Evolutionary conservation across 2,797 vertebrate genomes (phyloP).

Genomic region (Enteromius afrohamiltoni): DNA sequence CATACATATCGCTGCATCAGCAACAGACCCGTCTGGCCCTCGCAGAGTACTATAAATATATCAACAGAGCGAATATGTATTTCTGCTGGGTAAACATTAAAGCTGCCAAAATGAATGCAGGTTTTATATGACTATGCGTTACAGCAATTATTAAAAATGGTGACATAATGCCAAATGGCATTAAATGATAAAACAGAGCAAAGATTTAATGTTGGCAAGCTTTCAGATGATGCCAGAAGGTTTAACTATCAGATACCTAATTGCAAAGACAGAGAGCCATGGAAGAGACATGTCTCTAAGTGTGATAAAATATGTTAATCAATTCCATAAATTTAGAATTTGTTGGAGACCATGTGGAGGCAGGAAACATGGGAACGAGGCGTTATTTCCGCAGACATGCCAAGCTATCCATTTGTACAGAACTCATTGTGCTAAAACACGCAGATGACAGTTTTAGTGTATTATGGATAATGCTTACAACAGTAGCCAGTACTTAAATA

Average conservation of each 20-base stretch:
- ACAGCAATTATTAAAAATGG: not conserved
- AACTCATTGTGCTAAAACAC: slow-evolving; percentile 20
- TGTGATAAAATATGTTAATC: slow-evolving; percentile 30
- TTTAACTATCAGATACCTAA: not conserved
- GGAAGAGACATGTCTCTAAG: not conserved
- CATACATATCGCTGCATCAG: slow-evolving; percentile 7
- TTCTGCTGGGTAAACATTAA: not conserved
- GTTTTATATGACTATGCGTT: not conserved
- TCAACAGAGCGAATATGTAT: not conserved
- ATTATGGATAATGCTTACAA: not conserved
- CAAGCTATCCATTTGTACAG: slow-evolving; percentile 19
- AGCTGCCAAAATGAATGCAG: not conserved
- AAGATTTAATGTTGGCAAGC: not conserved
- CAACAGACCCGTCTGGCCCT: not conserved
- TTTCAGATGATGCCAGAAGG: not conserved
- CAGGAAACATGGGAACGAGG: slow-evolving; percentile 29
- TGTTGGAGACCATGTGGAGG: slow-evolving; percentile 35
- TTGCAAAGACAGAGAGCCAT: not conserved
- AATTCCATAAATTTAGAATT: slow-evolving; percentile 35
- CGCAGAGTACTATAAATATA: not conserved
- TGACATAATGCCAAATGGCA: not conserved
- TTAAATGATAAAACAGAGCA: not conserved
- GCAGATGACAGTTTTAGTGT: not conserved
- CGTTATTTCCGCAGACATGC: slow-evolving; percentile 14
- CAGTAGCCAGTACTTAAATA: not conserved